Conservation (phyloP, 1,140 invertebrate genomes). For the Ladona fulva region DNA sequence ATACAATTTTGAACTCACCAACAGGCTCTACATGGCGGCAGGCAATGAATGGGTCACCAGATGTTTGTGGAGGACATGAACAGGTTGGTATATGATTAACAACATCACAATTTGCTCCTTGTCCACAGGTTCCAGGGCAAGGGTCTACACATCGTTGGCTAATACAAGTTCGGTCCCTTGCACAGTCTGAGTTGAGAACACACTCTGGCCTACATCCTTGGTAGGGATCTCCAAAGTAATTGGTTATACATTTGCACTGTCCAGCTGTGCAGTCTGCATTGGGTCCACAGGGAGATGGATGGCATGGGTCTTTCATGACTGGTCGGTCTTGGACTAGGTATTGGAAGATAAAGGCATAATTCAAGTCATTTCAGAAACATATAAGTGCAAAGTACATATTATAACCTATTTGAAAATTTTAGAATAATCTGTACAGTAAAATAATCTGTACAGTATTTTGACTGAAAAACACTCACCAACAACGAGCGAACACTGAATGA, state of each 20-base stretch:
- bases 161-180: conserved; percentile 60
- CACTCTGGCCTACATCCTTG: conserved; percentile 67
- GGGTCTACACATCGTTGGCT: conserved; percentile 66
- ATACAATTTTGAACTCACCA: too few relatives aligned
- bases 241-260: conserved; percentile 61
- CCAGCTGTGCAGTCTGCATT: conserved; percentile 62
- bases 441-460: too few relatives aligned
- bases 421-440: too few relatives aligned
- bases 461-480: conserved; percentile 22
- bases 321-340: conserved; percentile 28
- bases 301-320: conserved; percentile 50
- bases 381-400: too few relatives aligned
- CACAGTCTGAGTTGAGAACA: conserved; percentile 72
- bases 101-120: conserved; percentile 62
- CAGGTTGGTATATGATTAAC: conserved; percentile 69
- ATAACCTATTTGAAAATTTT: too few relatives aligned
- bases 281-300: conserved; percentile 67
- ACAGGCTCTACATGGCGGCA: conserved; percentile 40
- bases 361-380: neutral
- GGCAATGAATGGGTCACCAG: conserved; percentile 67
- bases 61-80: conserved; percentile 53
- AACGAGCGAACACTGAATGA: conserved; percentile 35
- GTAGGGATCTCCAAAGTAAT: conserved; percentile 64
- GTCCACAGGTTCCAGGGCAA: conserved; percentile 66
- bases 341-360: neutral